phyloP scores from a whole-genome alignment of 2,797 vertebrate species.

The Pagetopsis macropterus region DNA sequence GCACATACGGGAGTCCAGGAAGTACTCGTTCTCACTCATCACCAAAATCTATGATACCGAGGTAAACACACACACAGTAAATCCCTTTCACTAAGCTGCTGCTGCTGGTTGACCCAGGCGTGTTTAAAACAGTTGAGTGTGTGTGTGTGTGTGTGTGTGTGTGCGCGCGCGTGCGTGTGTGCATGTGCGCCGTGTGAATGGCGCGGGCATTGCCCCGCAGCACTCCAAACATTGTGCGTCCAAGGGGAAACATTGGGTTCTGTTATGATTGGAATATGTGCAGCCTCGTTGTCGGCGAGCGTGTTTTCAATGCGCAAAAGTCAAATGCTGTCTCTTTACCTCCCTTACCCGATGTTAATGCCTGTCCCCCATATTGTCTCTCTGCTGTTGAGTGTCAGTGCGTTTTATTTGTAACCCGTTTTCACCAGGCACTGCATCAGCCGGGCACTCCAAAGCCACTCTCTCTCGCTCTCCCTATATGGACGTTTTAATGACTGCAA shows the following conservation, averaged over 20 bases:
- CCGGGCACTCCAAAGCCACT: conserved; percentile 4
- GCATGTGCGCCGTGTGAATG: not conserved
- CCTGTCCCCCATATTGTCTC: not conserved
- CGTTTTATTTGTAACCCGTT: conserved; percentile 27
- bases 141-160: conserved; percentile 20
- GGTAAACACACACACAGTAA: conserved; percentile 71
- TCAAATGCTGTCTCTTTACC: conserved; percentile 1
- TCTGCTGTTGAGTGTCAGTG: conserved; percentile 2
- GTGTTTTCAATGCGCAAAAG: conserved; percentile 51
- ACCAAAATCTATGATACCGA: conserved; percentile 89
- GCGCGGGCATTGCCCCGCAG: conserved; percentile 59
- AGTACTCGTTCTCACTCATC: conserved; percentile 87
- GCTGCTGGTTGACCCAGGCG: conserved; percentile 21
- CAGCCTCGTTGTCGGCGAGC: conserved; percentile 23
- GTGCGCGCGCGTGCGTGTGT: not conserved
- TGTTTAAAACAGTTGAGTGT: conserved; percentile 38
- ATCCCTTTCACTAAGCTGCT: conserved; percentile 36
- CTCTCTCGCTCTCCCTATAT: not conserved
- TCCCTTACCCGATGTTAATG: not conserved
- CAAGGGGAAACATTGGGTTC: conserved; percentile 56
- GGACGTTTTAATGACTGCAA: conserved; percentile 25
- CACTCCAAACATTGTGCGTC: conserved; percentile 60
- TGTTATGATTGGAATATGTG: conserved; percentile 51
- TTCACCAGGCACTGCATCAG: conserved; percentile 39
- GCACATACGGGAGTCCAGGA: conserved; percentile 85